Base-by-base conservation (phyloP, 2,113 vertebrate genomes). In the Pangasianodon hypophthalmus region DNA sequence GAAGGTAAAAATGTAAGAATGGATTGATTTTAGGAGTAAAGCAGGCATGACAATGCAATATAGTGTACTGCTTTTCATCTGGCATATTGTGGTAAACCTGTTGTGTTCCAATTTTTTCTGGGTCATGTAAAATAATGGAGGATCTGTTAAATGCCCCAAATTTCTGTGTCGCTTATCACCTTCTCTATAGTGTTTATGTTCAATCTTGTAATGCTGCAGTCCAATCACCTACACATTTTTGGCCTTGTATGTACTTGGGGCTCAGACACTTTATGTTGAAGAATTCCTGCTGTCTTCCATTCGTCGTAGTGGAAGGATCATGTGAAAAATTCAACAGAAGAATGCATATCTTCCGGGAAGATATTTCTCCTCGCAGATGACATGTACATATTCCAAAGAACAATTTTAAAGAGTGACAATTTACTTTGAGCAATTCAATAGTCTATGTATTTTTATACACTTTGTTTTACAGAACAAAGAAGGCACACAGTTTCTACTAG, bases 281-380 rank as follows among this genome's bases (percentile, higher is more conserved):
- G 86, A 56, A 84, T 87, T 90, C 62, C 87, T 87, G 91, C 89
- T 62, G 87, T 90, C 89, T 87, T 90, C 89, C 89, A 71, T 87
- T 86, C 75, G 16, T 67, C 69, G 11, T 46, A n/a, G 56, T 82
- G 73, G 84, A 79, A 87, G 60, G n/a, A 75, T 77, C 75, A 44
- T 69, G 80, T 50, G 89, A 46, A 32, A 87, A 84, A 79, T 87
- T 86, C 82, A 88, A 90, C 86, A 71, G 86, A 91, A 87, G 73
- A 89, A 89, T 62, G 46, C 77, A 41, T 92, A 82, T 92, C 91
- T 92, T 92, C 91, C 88, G 90, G 87, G 91, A 92, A 92, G 91
- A 92, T 88, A 73, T 80, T 80, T 86, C 89, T 86, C 90, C 88
- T 84, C 62, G 44, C 85, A 89, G 81, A 75, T 89, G 56, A 90